phyloP scores from a whole-genome alignment of 2,797 vertebrate genomes.

The Melanotaenia pygmaea region DNA sequence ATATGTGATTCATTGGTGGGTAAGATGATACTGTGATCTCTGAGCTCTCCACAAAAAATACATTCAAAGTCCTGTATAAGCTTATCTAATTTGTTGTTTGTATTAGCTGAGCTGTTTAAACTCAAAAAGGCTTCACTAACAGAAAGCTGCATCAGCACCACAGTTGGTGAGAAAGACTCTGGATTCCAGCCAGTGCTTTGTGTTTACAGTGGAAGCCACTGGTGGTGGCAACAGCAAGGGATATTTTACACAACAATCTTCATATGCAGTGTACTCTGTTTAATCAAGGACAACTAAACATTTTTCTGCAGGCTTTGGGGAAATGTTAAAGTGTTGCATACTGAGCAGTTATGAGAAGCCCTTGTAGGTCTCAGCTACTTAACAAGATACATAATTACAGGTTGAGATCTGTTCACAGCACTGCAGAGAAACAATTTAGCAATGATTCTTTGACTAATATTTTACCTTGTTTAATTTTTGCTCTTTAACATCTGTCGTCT shows the following conservation, averaged over 20 bases:
- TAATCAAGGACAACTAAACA: not conserved
- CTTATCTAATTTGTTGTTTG: slow-evolving; percentile 29
- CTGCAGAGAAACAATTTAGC: not conserved
- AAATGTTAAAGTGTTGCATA: not conserved
- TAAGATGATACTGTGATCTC: slow-evolving; percentile 20
- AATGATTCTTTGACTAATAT: not conserved
- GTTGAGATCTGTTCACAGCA: not conserved
- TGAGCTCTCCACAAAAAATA: slow-evolving; percentile 40
- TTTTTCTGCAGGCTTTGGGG: not conserved
- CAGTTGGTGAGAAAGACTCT: slow-evolving; percentile 37
- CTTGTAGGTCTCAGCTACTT: not conserved
- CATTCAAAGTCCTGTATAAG: slow-evolving; percentile 29
- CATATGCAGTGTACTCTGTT: not conserved
- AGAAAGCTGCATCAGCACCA: slow-evolving; percentile 47
- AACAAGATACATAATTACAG: too few species aligned
- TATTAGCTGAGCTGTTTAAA: slow-evolving; percentile 40
- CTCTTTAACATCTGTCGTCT: not conserved
- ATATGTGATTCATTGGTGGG: slow-evolving; percentile 26
- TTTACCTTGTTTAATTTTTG: not conserved
- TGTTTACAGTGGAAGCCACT: slow-evolving; percentile 36
- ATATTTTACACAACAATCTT: not conserved
- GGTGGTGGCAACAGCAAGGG: slow-evolving; percentile 11
- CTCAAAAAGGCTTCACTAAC: slow-evolving; percentile 50
- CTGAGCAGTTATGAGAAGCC: not conserved
- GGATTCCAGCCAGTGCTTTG: slow-evolving; percentile 37